Percentiles rank a stretch among this genome's conserved stretches.
Evolutionary conservation across 1,140 invertebrate species (phyloP).

Genomic region (Neodiprion virginianus): DNA sequence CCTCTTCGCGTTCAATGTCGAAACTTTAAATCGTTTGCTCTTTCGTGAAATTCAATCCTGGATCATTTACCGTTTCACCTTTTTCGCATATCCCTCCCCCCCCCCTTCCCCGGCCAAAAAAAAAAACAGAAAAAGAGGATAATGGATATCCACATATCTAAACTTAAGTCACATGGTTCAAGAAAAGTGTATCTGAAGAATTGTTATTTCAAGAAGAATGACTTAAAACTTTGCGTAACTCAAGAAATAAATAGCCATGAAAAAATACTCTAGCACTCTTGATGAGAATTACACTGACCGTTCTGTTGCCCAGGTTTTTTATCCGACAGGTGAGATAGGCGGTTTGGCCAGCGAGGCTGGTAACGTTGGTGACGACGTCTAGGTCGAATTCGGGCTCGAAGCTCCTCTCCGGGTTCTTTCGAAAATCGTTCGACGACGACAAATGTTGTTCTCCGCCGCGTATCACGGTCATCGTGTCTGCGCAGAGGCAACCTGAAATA

Average conservation of each 20-base stretch:
- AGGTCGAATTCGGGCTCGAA: constrained; percentile 58
- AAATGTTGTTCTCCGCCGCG: not conserved
- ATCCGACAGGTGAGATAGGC: constrained; percentile 65
- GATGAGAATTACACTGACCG: constrained; percentile 47
- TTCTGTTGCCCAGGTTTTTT: constrained; percentile 64
- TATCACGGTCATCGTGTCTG: not conserved
- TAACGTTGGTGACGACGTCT: constrained; percentile 60
- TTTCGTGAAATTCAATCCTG: constrained; percentile 2
- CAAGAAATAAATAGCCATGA: too few species aligned
- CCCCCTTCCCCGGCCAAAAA: too few species aligned
- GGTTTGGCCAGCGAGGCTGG: constrained; percentile 63
- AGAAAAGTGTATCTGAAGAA: not conserved
- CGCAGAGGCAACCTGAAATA: not conserved
- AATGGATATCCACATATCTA: not conserved
- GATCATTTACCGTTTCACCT: too few species aligned
- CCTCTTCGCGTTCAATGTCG: not conserved
- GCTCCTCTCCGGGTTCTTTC: constrained; percentile 38
- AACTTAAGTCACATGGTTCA: not conserved
- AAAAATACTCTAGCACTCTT: too few species aligned
- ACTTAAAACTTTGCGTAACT: too few species aligned
- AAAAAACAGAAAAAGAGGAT: too few species aligned
- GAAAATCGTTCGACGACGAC: not conserved
- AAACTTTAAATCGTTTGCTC: not conserved
- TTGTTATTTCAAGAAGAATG: not conserved
- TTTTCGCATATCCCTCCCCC: not conserved